phyloP scores from a whole-genome alignment of 1,140 invertebrate genomes.

The Drosophila simulans region DNA sequence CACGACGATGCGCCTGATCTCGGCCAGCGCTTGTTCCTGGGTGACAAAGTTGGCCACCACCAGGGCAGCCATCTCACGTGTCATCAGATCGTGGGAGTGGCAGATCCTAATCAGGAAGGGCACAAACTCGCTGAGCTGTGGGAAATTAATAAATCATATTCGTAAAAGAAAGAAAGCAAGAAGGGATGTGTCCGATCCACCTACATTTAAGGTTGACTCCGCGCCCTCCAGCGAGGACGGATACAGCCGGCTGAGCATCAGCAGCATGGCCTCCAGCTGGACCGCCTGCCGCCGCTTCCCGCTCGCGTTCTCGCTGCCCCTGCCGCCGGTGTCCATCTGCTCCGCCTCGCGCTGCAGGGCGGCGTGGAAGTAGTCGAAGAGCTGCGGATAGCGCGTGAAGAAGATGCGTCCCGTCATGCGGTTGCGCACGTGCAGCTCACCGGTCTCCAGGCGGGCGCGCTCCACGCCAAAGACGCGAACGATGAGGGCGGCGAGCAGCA shows the following conservation, averaged over 20 bases:
- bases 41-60: conserved; percentile 53
- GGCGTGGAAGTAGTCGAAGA: conserved; percentile 91
- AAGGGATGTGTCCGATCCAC: conserved; percentile 39
- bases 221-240: conserved; percentile 89
- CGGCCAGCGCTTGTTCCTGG: conserved; percentile 3
- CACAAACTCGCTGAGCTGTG: conserved; percentile 88
- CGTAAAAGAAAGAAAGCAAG: neutral
- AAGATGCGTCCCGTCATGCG: conserved; percentile 92
- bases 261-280: conserved; percentile 90
- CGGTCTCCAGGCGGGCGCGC: conserved; percentile 88
- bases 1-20: conserved; percentile 5
- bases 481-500: conserved; percentile 94
- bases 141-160: conserved; percentile 69
- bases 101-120: conserved; percentile 88
- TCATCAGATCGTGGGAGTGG: conserved; percentile 40
- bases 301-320: neutral
- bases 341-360: conserved; percentile 52
- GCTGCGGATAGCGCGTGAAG: conserved; percentile 92
- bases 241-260: conserved; percentile 92
- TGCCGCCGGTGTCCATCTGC: neutral
- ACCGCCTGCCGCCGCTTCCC: conserved; percentile 75
- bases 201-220: conserved; percentile 88
- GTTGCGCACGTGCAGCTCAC: conserved; percentile 91
- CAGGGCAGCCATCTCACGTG: conserved; percentile 36
- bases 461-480: conserved; percentile 96